A percentile compares a stretch with the other conserved stretches of the same genome.
Evolutionary conservation across 2,888 invertebrate species (phyloP).

Genomic region (Oeneis ivallda): DNA sequence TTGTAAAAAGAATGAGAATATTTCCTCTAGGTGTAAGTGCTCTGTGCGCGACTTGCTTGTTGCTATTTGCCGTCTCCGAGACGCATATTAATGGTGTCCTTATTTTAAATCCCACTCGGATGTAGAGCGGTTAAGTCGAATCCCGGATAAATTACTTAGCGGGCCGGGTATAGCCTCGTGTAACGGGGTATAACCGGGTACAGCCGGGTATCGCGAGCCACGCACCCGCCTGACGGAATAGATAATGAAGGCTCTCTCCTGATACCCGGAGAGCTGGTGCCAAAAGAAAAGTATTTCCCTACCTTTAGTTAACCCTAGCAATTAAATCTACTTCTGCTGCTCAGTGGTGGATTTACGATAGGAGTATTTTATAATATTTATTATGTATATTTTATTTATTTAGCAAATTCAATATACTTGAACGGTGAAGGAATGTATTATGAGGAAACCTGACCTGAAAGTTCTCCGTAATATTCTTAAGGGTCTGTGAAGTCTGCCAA

Average conservation of each 20-base stretch:
- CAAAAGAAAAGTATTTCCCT: background rate
- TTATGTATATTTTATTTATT: no score
- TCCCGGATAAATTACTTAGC: constrained; percentile 71
- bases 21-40: constrained; percentile 20
- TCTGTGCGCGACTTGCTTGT: constrained; percentile 49
- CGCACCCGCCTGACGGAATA: constrained; percentile 40
- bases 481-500: no score
- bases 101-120: constrained; percentile 65
- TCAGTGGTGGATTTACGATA: no score
- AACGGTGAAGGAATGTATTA: no score
- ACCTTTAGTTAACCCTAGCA: no score
- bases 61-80: constrained; percentile 60
- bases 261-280: background rate
- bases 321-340: no score
- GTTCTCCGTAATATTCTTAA: no score
- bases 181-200: constrained; percentile 36
- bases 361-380: no score
- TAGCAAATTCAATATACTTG: no score
- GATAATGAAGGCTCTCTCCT: constrained; percentile 35
- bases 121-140: constrained; percentile 66
- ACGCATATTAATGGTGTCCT: constrained; percentile 71
- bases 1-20: background rate
- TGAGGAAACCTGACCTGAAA: no score
- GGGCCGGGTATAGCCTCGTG: constrained; percentile 41
- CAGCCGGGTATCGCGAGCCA: constrained; percentile 44